Conservation (phyloP, 2,113 vertebrate genomes). For the Calyptomena viridis region DNA sequence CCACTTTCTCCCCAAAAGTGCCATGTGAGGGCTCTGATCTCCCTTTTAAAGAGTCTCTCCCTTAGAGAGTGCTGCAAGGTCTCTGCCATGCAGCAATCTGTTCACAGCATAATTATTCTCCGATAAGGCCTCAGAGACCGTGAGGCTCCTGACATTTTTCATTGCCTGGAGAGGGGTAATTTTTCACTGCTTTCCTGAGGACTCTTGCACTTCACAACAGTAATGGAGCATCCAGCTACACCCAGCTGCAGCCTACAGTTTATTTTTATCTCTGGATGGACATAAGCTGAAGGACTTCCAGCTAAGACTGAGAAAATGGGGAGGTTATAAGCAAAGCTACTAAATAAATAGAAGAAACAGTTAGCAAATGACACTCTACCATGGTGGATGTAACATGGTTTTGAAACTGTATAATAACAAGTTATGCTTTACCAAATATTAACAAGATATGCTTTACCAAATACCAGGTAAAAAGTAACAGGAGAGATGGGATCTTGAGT, state of each 20-base stretch:
- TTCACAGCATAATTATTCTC: constrained; percentile 23
- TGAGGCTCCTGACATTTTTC: constrained; percentile 9
- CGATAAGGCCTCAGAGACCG: background rate
- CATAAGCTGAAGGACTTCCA: background rate
- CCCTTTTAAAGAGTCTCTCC: background rate
- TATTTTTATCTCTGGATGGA: constrained; percentile 20
- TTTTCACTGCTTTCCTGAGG: constrained; percentile 52
- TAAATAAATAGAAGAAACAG: background rate
- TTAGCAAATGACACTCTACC: background rate
- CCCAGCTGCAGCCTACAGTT: background rate
- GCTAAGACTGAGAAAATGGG: background rate
- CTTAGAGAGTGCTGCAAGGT: background rate
- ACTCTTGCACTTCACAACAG: background rate
- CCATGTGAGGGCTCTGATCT: background rate
- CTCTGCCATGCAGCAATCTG: background rate
- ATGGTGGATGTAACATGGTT: background rate
- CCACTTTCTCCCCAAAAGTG: background rate
- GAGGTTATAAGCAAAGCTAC: background rate
- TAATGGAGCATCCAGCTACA: constrained; percentile 22
- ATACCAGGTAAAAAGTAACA: background rate
- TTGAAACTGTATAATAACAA: background rate
- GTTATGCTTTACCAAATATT: background rate
- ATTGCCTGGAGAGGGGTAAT: constrained; percentile 26
- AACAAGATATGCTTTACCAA: background rate
- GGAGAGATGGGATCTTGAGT: background rate